Base-by-base conservation (phyloP, 2,797 vertebrate genomes). In the Oryzias sinensis region DNA sequence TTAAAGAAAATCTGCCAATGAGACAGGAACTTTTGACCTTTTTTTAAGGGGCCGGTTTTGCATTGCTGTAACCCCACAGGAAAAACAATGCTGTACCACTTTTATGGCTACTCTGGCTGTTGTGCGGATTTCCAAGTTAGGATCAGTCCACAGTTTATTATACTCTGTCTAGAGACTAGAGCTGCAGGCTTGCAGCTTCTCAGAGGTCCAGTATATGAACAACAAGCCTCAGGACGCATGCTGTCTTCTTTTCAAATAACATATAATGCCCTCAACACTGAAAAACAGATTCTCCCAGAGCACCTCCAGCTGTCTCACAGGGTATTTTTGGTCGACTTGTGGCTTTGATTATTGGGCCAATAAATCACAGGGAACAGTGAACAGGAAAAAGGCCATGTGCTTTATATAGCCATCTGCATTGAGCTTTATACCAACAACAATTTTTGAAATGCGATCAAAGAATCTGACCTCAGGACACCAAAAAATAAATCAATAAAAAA, bases 291-390 rank as follows among this genome's bases (percentile, higher is more conserved):
- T 55, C 62, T 77, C 79, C 76, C 60, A 18, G 66, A 81, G 65
- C 68, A 33, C 62, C 29, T 5, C 46, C 54, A 37, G 61, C 51
- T 74, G 73, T 55, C 73, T 56, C n/a, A 51, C 61, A 24, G 47
- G 84, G 79, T 80, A 82, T 78, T 75, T 64, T 71, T 6, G 62
- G 65, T 72, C n/a, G 7, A 53, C 60, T 64, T 45, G 56, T 76
- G 59, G 55, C 55, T 20, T 55, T 55, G 68, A 73, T 86, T 88
- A 88, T 90, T 90, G 84, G 70, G 62, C 54, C 71, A 45, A 74
- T 88, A 79, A 67, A 83, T 87, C 84, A 84, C 40, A 2, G 56
- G 4, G 2, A 58, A 64, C 47, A 77, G 68, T 65, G 67, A 55
- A 25, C n/a, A 43, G 22, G 48, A 65, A 43, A 17, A 20, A n/a